These are phyloP conservation scores for Drosophila meridionalis DNA, from an alignment of 2,888 invertebrate species.

Conservation along the genomic window DNA sequence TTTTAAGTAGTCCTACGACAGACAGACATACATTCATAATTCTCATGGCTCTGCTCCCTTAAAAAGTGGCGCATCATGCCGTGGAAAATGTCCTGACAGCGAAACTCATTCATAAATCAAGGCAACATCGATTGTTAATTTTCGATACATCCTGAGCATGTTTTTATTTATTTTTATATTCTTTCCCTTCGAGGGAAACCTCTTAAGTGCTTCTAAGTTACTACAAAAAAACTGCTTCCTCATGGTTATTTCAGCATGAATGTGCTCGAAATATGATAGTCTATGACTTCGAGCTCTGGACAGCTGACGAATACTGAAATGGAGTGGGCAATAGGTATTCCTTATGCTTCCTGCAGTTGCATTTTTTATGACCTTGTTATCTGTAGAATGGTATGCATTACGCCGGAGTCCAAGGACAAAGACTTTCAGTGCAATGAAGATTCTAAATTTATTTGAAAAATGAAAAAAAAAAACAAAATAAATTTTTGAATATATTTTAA, in stretches of 20 bases:
- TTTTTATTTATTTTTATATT: constrained; percentile 21
- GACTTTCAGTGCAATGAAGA: too few relatives aligned
- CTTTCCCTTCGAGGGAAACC: constrained; percentile 35
- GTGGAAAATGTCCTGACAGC: constrained; percentile 59
- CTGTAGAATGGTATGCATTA: background rate
- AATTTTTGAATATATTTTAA: too few relatives aligned
- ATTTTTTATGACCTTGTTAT: constrained; percentile 16
- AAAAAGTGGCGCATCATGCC: constrained; percentile 56
- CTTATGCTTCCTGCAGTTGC: constrained; percentile 30
- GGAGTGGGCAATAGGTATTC: constrained; percentile 7
- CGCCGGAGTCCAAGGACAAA: too few relatives aligned
- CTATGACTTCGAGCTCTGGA: constrained; percentile 38
- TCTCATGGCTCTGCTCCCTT: constrained; percentile 16
- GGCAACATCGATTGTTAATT: constrained; percentile 67
- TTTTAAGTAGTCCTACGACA: constrained; percentile 64
- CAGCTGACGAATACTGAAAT: constrained; percentile 51
- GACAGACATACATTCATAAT: background rate
- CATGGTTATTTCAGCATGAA: constrained; percentile 68
- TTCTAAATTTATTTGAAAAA: too few relatives aligned
- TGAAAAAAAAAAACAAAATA: too few relatives aligned
- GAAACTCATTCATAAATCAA: constrained; percentile 76
- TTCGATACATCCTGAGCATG: constrained; percentile 52
- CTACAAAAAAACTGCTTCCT: constrained; percentile 61
- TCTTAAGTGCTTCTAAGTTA: constrained; percentile 59
- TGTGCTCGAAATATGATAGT: constrained; percentile 64